Percentiles rank a stretch among this genome's conserved stretches.
Evolutionary conservation across 2,888 invertebrate species (phyloP).

Genomic region (Pteria penguin): DNA sequence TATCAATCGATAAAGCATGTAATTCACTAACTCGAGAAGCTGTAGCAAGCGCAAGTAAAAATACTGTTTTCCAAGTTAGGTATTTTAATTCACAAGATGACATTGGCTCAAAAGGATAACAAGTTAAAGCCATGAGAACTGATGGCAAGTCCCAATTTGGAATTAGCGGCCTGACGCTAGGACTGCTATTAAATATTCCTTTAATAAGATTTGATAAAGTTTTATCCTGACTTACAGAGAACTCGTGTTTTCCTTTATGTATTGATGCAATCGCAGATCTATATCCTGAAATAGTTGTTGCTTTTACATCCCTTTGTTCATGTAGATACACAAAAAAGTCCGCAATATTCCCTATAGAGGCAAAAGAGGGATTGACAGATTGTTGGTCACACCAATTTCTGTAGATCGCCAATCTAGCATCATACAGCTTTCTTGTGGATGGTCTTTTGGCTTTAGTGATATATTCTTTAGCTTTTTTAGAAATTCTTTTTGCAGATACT

Average conservation of each 20-base stretch:
- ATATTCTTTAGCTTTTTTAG: conserved; percentile 34
- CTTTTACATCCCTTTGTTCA: background rate
- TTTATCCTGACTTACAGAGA: too few relatives aligned
- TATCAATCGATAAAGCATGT: conserved; percentile 19
- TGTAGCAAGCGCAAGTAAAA: conserved; percentile 14
- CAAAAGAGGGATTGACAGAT: conserved; percentile 41
- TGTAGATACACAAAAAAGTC: conserved; percentile 30
- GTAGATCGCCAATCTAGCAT: conserved; percentile 36
- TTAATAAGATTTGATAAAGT: too few relatives aligned
- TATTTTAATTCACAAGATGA: conserved; percentile 1
- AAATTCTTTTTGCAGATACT: conserved; percentile 36
- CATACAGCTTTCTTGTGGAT: conserved; percentile 45
- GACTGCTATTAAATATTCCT: conserved; percentile 21
- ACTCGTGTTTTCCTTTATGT: background rate
- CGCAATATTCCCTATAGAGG: conserved; percentile 35
- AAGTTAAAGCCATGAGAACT: conserved; percentile 5
- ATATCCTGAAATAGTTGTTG: conserved; percentile 23
- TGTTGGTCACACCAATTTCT: conserved; percentile 45
- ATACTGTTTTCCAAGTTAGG: conserved; percentile 26
- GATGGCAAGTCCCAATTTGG: conserved; percentile 34
- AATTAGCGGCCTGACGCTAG: background rate
- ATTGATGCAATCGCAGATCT: conserved; percentile 17
- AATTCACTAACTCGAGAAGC: conserved; percentile 25
- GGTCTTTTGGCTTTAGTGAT: conserved; percentile 35
- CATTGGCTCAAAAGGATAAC: conserved; percentile 22